Conservation (phyloP, 2,888 invertebrate species). For the Torymus aiolomorphi region DNA sequence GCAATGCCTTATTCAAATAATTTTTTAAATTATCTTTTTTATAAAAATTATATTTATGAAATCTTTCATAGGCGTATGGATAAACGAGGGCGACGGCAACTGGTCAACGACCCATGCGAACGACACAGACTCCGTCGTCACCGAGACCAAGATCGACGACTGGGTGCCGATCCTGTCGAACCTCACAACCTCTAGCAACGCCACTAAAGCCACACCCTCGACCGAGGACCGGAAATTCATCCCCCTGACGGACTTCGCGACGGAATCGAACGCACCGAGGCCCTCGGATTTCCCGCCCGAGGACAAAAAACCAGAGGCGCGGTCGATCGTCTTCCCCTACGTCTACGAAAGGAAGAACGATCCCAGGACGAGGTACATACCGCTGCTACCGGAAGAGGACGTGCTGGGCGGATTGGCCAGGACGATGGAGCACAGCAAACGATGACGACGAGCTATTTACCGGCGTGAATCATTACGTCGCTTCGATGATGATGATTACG, state of each 20-base stretch:
- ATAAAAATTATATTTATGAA: too few species aligned
- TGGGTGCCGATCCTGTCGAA: conserved; percentile 66
- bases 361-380: conserved; percentile 72
- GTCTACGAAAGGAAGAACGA: conserved; percentile 72
- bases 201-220: too few species aligned
- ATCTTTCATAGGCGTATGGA: conserved; percentile 73
- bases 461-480: too few species aligned
- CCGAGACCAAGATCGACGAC: conserved; percentile 65
- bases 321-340: conserved; percentile 70
- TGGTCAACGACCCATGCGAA: conserved; percentile 61
- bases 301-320: conserved; percentile 53
- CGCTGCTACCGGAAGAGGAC: conserved; percentile 71
- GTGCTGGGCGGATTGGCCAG: conserved; percentile 60
- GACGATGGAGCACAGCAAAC: conserved; percentile 63
- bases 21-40: too few species aligned
- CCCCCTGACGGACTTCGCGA: conserved; percentile 65
- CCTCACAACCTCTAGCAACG: not conserved
- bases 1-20: too few species aligned
- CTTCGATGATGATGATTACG: too few species aligned
- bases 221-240: conserved; percentile 66
- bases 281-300: not conserved
- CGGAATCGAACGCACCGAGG: conserved; percentile 47
- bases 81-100: conserved; percentile 61
- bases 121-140: conserved; percentile 54
- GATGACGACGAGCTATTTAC: conserved; percentile 56